Evolutionary conservation across 2,888 invertebrate species (phyloP), one percentile per base, ranked within the genome.

Genomic region (Mesorhabditis belari): DNA sequence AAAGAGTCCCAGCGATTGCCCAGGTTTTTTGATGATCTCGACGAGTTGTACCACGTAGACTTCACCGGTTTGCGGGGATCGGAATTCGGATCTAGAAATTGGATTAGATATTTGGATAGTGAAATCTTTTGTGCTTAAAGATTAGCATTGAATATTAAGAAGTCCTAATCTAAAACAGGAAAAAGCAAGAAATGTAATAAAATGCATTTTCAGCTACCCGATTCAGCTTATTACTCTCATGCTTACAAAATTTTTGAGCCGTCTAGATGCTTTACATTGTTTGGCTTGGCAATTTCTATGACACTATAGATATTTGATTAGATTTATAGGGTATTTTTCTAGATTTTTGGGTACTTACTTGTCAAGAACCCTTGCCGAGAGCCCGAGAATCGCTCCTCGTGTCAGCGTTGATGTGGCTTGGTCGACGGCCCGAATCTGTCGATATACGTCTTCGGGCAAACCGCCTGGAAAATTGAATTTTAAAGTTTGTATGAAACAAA

Each of bases 21-120:
- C 98, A 0, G 98, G 98, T 76, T 95, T 87, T 84, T 98, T 98
- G 72, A 98, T 93, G 80, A 98, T 95, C 85, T 98, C 98, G 75
- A 98, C 94, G 81, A 94, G 70, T 60, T 81, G 81, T 23, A 77
- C 74, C 5, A 81, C 71, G 26, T 69, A 59, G 21, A 71, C 65
- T 21, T 79, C 79, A 26, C 69, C 64, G 5, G 65, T 61, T 5
- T 66, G 54, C 1, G 62, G 49, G 21, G 64, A 71, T 26, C 65
- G 61, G 60, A 52, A 62, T 35, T 68, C 71, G 21, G 58, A 57
- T 55, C 77, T 79, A 35, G 19, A 60, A n/a, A n/a, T n/a, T n/a
- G n/a, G n/a, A n/a, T n/a, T n/a, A n/a, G n/a, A n/a, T n/a, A n/a
- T n/a, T n/a, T n/a, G n/a, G n/a, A n/a, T n/a, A n/a, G n/a, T n/a